These are phyloP conservation scores for Eulemur rubriventer DNA, from an alignment of 2,797 vertebrate species.

Conservation along the genomic window DNA sequence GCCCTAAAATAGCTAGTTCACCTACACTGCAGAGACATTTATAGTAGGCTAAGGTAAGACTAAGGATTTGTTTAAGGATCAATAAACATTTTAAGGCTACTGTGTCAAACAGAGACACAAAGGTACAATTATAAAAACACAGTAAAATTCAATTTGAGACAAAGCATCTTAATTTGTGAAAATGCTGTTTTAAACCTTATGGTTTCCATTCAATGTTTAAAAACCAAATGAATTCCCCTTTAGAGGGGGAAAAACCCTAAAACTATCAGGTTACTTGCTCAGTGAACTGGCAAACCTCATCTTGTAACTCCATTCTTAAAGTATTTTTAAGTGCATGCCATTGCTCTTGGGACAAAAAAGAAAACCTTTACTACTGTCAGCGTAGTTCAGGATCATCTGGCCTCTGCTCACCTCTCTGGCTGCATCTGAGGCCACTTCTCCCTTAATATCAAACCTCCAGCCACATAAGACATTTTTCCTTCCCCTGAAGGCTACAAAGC, in stretches of 20 bases:
- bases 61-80: background rate
- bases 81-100: constrained; percentile 29
- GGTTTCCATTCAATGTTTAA: background rate
- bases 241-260: background rate
- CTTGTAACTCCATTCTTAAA: background rate
- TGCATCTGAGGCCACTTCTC: background rate
- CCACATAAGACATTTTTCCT: background rate
- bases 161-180: constrained; percentile 15
- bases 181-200: background rate
- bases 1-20: background rate
- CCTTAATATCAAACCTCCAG: background rate
- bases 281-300: background rate
- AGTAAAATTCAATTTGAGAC: constrained; percentile 6
- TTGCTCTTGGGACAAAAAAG: constrained; percentile 27
- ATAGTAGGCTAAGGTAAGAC: background rate
- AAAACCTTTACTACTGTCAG: background rate
- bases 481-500: background rate
- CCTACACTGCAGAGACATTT: background rate
- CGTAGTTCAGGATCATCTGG: background rate
- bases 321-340: background rate
- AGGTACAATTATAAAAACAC: constrained; percentile 25
- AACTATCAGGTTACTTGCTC: background rate
- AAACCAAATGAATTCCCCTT: background rate
- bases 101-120: background rate
- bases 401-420: background rate